phyloP scores from a whole-genome alignment of 1,140 invertebrate species.

The Drosophila kurseongensis region DNA sequence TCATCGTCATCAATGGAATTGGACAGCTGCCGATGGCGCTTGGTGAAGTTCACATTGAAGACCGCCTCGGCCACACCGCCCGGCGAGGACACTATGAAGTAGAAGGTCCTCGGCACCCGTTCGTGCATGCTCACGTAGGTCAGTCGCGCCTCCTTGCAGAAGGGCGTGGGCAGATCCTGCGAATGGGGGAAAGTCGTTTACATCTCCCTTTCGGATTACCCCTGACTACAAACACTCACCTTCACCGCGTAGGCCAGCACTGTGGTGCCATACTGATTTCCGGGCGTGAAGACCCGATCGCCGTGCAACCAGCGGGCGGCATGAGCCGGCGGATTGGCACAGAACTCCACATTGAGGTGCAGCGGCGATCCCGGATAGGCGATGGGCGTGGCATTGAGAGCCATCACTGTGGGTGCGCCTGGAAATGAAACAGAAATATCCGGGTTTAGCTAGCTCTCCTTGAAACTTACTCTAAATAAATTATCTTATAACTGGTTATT shows the following conservation, averaged over 20 bases:
- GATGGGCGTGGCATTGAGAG: constrained; percentile 85
- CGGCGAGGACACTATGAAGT: constrained; percentile 83
- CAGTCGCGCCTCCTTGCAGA: constrained; percentile 83
- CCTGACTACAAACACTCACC: constrained; percentile 41
- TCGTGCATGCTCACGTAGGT: constrained; percentile 85
- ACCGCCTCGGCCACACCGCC: constrained; percentile 82
- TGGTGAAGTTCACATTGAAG: constrained; percentile 84
- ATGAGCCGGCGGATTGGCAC: constrained; percentile 85
- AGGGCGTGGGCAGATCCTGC: constrained; percentile 83
- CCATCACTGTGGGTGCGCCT: constrained; percentile 85
- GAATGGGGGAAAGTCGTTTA: background rate
- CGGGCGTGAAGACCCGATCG: constrained; percentile 83
- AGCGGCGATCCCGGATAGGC: constrained; percentile 86
- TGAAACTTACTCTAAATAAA: too few relatives aligned
- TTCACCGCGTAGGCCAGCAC: constrained; percentile 83
- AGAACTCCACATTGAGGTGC: constrained; percentile 86
- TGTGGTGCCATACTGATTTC: constrained; percentile 84
- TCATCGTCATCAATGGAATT: constrained; percentile 82
- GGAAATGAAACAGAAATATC: background rate
- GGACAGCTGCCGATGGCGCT: constrained; percentile 76
- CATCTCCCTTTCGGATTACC: background rate
- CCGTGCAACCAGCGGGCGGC: constrained; percentile 84
- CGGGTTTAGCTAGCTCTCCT: background rate
- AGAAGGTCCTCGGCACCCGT: constrained; percentile 81
- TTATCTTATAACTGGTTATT: background rate